Base-by-base conservation (phyloP, 2,113 vertebrate species). In the Semnornis frantzii region DNA sequence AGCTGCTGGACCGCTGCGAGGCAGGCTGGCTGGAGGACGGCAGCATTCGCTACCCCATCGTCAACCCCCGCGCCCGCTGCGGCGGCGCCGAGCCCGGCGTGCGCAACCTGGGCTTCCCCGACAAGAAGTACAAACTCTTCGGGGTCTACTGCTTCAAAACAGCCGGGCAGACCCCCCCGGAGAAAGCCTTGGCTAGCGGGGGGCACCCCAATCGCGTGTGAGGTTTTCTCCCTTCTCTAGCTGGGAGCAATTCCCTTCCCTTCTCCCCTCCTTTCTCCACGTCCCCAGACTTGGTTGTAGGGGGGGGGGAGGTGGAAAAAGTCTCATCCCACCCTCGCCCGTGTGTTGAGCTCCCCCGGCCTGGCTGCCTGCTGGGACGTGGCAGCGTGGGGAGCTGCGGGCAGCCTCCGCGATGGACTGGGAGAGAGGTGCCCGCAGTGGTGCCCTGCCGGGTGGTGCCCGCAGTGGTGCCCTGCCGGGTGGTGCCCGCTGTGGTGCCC, bases 31-130 rank as follows among this genome's bases (percentile, higher is more conserved):
- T 99, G 93, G 98, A 98, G 39, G 99, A 99, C 15, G 98, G 98
- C 82, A 99, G 99, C 92, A 98, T 99, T 66, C 99, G 99, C 34
- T 99, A 99, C 94, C 99, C 99, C 91, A 99, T 99, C 33, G 98
- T 99, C 83, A 99, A 99, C 82, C 99, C 99, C 5, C 98, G 99
- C 5, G 92, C 97, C 2, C 98, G 98, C 89, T 99, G 99, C 7
- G 99, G 99, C 1, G 99, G 99, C n/a, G 83, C 90, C 9, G 97
- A 98, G 72, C 98, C 99, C 0, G 99, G 99, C 0, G 98, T 99
- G 30, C 98, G 99, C 72, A 98, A 98, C 97, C 97, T 99, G 8
- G 99, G 99, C 82, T 99, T 99, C 91, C 99, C 99, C 0, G 98
- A 99, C 73, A 98, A 98, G 89, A 98, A 99, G 60, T 98, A 98